Percentiles rank a stretch among this genome's conserved stretches.
phyloP scores from a whole-genome alignment of 2,113 vertebrate genomes.

The Atlantisia rogersi region DNA sequence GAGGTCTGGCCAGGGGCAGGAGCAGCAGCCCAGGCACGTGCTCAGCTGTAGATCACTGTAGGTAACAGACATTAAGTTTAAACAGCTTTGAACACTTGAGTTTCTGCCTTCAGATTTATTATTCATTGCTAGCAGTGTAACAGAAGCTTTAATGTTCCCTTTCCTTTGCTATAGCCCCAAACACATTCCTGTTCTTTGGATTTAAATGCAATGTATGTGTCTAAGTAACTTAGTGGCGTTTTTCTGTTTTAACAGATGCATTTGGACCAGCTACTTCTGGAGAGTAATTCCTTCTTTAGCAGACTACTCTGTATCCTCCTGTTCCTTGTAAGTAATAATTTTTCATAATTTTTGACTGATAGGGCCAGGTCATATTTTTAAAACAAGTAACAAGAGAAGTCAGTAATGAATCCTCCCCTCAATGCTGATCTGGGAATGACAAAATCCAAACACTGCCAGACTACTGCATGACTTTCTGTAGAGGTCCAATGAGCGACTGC shows the following conservation, averaged over 20 bases:
- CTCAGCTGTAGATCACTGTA: not conserved
- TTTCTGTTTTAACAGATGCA: not conserved
- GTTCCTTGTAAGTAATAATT: not conserved
- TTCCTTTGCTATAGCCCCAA: not conserved
- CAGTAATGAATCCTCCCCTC: not conserved
- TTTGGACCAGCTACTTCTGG: not conserved
- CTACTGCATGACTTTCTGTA: not conserved
- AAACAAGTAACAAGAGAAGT: not conserved
- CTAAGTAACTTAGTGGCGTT: not conserved
- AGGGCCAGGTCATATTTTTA: not conserved
- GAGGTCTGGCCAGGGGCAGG: not conserved
- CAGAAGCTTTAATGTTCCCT: not conserved
- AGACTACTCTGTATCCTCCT: not conserved
- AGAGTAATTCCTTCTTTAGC: not conserved
- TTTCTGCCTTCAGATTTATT: not conserved
- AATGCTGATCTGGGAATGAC: not conserved
- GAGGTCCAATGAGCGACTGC: fast-evolving
- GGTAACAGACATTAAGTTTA: not conserved
- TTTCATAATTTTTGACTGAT: not conserved
- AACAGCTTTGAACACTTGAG: not conserved
- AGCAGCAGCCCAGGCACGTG: not conserved
- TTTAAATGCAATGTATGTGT: not conserved
- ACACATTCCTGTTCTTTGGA: not conserved
- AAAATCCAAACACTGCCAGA: not conserved
- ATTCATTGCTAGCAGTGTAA: not conserved